A percentile compares a stretch with the other conserved stretches of the same genome.
Evolutionary conservation across 2,113 vertebrate species (phyloP).

Genomic region (Ammodytes marinus): DNA sequence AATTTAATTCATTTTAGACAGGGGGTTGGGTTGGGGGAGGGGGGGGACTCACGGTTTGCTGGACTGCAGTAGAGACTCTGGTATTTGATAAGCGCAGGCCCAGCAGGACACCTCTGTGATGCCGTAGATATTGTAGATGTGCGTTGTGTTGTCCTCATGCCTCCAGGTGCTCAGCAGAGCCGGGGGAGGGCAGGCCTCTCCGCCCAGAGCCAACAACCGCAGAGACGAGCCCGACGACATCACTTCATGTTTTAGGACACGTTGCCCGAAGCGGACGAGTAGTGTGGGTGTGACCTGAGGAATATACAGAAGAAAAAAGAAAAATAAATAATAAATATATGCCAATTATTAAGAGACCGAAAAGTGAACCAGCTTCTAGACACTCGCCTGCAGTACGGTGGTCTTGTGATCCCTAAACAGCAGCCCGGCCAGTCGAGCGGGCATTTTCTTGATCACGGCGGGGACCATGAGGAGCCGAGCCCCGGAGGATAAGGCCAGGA

Average conservation of each 20-base stretch:
- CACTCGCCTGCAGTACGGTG: conserved; percentile 91
- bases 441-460: conserved; percentile 88
- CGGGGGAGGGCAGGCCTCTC: conserved; percentile 90
- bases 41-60: conserved; percentile 57
- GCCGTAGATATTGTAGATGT: conserved; percentile 94
- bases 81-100: conserved; percentile 90
- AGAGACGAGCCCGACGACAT: conserved; percentile 88
- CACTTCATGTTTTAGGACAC: conserved; percentile 84
- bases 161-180: conserved; percentile 89
- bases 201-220: conserved; percentile 93
- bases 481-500: conserved; percentile 90
- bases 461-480: conserved; percentile 93
- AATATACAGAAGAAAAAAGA: neutral
- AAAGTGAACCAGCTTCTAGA: neutral
- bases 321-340: neutral
- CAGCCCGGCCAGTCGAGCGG: conserved; percentile 83
- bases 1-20: neutral
- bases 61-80: conserved; percentile 79
- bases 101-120: conserved; percentile 98
- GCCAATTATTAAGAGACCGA: neutral
- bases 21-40: neutral
- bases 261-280: conserved; percentile 89
- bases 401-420: conserved; percentile 89
- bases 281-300: conserved; percentile 93
- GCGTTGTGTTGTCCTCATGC: conserved; percentile 89